phyloP scores from a whole-genome alignment of 2,888 invertebrate genomes.

The Chalcis sispes region DNA sequence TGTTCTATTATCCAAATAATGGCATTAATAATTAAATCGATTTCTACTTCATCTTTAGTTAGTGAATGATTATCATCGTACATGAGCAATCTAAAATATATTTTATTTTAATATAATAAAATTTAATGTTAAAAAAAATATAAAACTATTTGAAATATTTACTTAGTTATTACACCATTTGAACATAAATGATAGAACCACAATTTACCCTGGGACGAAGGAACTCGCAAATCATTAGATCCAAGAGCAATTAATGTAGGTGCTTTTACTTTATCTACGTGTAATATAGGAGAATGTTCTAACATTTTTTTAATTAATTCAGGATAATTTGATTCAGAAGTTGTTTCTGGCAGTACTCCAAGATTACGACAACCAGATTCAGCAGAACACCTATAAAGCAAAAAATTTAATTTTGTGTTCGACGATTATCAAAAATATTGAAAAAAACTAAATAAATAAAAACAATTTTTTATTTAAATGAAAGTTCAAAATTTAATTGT shows the following conservation, averaged over 20 bases:
- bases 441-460: too few species aligned
- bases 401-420: too few species aligned
- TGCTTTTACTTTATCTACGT: conserved; percentile 83
- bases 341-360: neutral
- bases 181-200: conserved; percentile 63
- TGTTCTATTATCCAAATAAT: conserved; percentile 84
- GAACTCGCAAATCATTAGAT: conserved; percentile 88
- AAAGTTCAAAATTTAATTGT: too few species aligned
- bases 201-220: conserved; percentile 82
- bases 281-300: conserved; percentile 82
- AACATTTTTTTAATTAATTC: conserved; percentile 77
- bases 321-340: neutral
- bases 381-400: conserved; percentile 79
- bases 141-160: conserved; percentile 16
- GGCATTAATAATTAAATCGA: conserved; percentile 86
- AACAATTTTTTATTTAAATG: too few species aligned
- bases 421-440: too few species aligned
- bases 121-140: too few species aligned
- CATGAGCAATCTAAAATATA: conserved; percentile 79
- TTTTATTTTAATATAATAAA: too few species aligned
- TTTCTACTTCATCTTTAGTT: conserved; percentile 81
- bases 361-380: conserved; percentile 23
- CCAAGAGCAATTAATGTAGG: conserved; percentile 90
- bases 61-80: conserved; percentile 89
- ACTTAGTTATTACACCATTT: conserved; percentile 77